Conservation (phyloP, 2,888 invertebrate genomes). For the Acleris sparsana region DNA sequence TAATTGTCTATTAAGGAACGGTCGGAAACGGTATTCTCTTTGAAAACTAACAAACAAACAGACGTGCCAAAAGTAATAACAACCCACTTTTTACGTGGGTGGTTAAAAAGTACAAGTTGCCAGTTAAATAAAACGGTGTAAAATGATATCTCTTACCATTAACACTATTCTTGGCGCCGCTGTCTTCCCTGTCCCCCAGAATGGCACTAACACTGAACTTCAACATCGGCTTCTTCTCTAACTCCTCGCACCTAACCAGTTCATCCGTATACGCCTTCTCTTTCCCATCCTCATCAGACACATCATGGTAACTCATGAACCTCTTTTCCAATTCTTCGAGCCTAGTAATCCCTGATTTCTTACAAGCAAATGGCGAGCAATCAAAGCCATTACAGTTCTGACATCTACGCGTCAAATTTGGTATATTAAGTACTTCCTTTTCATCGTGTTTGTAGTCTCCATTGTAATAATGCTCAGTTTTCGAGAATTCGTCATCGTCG, state of each 20-base stretch:
- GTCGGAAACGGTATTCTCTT: too few relatives aligned
- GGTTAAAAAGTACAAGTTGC: too few relatives aligned
- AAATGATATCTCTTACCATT: conserved; percentile 61
- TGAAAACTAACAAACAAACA: too few relatives aligned
- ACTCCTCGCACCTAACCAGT: conserved; percentile 72
- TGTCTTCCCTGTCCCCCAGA: conserved; percentile 86
- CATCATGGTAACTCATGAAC: conserved; percentile 69
- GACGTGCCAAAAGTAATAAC: too few relatives aligned
- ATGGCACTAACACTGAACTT: conserved; percentile 97
- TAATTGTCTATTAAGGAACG: too few relatives aligned
- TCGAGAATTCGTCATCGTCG: conserved; percentile 61
- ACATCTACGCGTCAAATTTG: conserved; percentile 72
- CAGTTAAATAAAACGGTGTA: not conserved
- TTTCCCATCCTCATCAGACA: conserved; percentile 68
- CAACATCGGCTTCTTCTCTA: conserved; percentile 88
- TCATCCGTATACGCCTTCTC: conserved; percentile 66
- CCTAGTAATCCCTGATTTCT: conserved; percentile 71
- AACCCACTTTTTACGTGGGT: too few relatives aligned
- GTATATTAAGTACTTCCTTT: conserved; percentile 73
- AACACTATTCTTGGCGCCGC: conserved; percentile 57
- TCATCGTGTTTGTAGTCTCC: conserved; percentile 65
- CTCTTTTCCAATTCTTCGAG: conserved; percentile 75
- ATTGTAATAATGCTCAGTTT: conserved; percentile 63
- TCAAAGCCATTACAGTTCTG: conserved; percentile 82
- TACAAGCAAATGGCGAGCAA: conserved; percentile 79